phyloP scores from a whole-genome alignment of 2,797 vertebrate genomes.

The Hirundo rustica region DNA sequence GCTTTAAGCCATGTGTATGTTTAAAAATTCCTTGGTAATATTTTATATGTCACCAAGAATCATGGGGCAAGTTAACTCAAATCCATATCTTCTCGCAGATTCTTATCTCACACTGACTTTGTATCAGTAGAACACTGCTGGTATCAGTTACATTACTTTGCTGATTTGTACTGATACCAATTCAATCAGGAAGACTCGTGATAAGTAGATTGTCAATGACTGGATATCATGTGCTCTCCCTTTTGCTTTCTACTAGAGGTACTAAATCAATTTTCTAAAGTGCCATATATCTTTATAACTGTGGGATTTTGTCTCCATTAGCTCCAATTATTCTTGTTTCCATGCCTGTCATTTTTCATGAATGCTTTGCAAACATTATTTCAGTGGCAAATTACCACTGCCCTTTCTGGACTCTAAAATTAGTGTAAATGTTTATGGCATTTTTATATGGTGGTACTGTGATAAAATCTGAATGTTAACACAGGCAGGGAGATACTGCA shows the following conservation, averaged over 20 bases:
- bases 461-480: slow-evolving; percentile 2
- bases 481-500: not conserved
- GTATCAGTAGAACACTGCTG: not conserved
- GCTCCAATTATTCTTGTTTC: slow-evolving; percentile 50
- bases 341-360: slow-evolving; percentile 31
- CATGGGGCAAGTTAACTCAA: not conserved
- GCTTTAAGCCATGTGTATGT: not conserved
- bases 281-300: slow-evolving; percentile 32
- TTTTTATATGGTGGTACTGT: not conserved
- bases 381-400: slow-evolving; percentile 13
- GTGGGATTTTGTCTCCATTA: slow-evolving; percentile 44
- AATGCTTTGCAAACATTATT: slow-evolving; percentile 32
- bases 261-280: slow-evolving; percentile 54
- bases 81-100: not conserved
- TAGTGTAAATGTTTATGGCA: not conserved
- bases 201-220: slow-evolving; percentile 20
- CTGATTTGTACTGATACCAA: not conserved
- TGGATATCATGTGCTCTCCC: not conserved
- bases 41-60: not conserved
- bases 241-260: slow-evolving; percentile 11
- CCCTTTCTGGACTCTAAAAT: slow-evolving; percentile 1
- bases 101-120: not conserved
- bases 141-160: not conserved
- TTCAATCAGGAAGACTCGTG: not conserved
- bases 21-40: not conserved